Evolutionary conservation across 2,113 vertebrate species (phyloP).

Genomic region (Dicrurus megarhynchus): DNA sequence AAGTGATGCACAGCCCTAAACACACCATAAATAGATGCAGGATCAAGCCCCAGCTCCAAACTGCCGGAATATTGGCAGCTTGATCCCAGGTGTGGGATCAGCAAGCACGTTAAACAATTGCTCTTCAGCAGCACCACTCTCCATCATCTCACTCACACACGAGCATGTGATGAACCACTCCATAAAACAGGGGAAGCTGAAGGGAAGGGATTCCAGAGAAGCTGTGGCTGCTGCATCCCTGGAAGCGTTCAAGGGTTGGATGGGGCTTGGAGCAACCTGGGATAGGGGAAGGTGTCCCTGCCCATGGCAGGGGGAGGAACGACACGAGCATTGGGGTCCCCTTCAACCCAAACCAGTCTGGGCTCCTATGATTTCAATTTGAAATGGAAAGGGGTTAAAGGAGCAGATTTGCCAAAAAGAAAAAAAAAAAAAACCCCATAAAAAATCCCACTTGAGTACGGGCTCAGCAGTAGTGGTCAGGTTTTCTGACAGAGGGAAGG

Average conservation of each 20-base stretch:
- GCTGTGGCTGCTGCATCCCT: background rate
- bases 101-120: background rate
- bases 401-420: background rate
- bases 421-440: background rate
- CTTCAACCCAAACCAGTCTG: background rate
- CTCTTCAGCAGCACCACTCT: background rate
- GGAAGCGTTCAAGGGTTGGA: background rate
- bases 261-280: background rate
- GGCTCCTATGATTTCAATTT: rapidly evolving
- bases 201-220: background rate
- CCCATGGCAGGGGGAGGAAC: background rate
- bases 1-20: background rate
- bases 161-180: background rate
- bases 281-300: background rate
- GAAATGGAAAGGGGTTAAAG: background rate
- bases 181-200: background rate
- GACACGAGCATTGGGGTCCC: rapidly evolving
- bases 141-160: background rate
- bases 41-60: background rate
- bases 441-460: rapidly evolving
- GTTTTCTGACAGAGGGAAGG: background rate
- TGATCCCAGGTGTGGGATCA: background rate
- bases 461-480: background rate
- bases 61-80: background rate
- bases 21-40: background rate